These are phyloP conservation scores for Phalacrocorax carbo DNA, from an alignment of 2,113 vertebrate species.

Conservation along the genomic window DNA sequence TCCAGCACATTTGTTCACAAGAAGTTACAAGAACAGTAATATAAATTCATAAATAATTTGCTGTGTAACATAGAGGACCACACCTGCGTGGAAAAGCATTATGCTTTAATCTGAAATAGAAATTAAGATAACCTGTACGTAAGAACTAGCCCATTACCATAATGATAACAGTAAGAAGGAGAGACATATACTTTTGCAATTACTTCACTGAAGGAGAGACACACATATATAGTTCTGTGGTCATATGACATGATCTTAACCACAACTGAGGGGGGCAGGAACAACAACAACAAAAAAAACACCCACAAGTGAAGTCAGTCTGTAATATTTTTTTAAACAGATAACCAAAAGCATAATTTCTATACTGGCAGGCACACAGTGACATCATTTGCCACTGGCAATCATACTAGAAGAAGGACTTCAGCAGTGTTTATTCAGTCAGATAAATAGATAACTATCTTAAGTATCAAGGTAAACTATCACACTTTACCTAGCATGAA, in stretches of 20 bases:
- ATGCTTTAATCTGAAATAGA: not conserved
- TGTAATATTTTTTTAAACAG: not conserved
- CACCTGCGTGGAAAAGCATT: not conserved
- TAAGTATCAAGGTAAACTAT: not conserved
- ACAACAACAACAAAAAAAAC: not conserved
- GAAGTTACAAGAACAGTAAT: not conserved
- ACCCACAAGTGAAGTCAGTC: not conserved
- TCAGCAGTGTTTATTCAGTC: not conserved
- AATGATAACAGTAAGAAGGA: not conserved
- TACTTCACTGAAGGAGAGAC: not conserved
- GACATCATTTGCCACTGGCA: not conserved
- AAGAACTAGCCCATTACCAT: not conserved
- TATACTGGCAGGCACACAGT: not conserved
- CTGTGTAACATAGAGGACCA: not conserved
- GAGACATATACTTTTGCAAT: not conserved
- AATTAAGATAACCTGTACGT: not conserved
- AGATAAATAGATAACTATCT: not conserved
- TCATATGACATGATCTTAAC: not conserved
- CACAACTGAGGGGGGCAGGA: not conserved
- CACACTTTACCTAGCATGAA: constrained; percentile 21
- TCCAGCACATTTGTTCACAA: not conserved
- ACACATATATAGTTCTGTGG: not conserved
- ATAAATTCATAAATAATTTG: not conserved
- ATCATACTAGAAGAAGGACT: not conserved
- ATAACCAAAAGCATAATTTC: not conserved